Percentiles rank a stretch among this genome's conserved stretches.
phyloP scores from a whole-genome alignment of 2,888 invertebrate species.

The Ophonus ardosiacus region DNA sequence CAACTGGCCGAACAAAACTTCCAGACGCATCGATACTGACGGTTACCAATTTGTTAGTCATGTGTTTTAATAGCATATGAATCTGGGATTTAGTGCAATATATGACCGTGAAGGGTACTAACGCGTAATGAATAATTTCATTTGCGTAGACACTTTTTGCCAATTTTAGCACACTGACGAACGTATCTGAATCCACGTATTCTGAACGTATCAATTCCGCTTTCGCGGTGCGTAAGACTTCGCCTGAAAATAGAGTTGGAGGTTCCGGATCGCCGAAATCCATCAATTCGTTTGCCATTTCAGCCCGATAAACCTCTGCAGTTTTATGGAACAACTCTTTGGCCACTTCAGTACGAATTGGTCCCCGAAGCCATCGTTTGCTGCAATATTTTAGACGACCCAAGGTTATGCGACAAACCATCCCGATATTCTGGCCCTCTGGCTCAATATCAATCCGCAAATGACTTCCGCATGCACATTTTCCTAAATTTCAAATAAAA shows the following conservation, averaged over 20 bases:
- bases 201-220: slow-evolving; percentile 1
- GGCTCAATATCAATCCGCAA: not conserved
- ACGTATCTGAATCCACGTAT: not conserved
- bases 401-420: not conserved
- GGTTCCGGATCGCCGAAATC: not conserved
- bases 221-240: slow-evolving; percentile 5
- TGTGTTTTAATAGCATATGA: not conserved
- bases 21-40: slow-evolving; percentile 20
- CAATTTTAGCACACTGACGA: not conserved
- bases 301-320: not conserved
- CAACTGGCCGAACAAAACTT: not conserved
- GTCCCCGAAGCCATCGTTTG: not conserved
- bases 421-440: not conserved
- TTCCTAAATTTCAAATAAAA: slow-evolving; percentile 2
- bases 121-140: slow-evolving; percentile 2
- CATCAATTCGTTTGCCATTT: not conserved
- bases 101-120: slow-evolving; percentile 24
- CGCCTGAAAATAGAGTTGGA: not conserved
- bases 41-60: not conserved
- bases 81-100: slow-evolving; percentile 15
- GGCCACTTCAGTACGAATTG: not conserved
- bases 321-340: not conserved
- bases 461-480: slow-evolving; percentile 12
- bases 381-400: not conserved
- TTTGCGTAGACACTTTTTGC: slow-evolving; percentile 20